A percentile compares a stretch with the other conserved stretches of the same genome.
Conservation (phyloP, 2,888 invertebrate genomes). For the Auanema sp. region DNA sequence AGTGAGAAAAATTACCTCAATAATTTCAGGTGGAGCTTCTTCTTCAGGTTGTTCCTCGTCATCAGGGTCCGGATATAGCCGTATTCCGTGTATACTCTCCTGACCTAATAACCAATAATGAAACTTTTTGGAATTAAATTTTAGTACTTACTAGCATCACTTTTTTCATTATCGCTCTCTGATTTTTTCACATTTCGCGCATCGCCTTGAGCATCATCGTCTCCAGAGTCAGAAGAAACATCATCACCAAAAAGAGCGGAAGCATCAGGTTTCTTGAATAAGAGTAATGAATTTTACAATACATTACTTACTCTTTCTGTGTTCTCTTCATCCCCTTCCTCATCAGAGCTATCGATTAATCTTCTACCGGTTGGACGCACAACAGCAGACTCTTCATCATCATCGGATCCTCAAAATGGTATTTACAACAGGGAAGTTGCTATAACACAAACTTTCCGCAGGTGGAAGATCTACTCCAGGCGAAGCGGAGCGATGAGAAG, state of each 20-base stretch:
- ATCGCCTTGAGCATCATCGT: constrained; percentile 26
- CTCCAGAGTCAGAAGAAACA: constrained; percentile 23
- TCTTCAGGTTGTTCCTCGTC: constrained; percentile 29
- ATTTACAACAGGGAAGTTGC: not conserved
- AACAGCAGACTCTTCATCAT: not conserved
- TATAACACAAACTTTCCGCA: not conserved
- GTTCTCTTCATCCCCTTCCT: constrained; percentile 7
- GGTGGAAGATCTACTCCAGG: not conserved
- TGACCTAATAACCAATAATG: constrained; percentile 10
- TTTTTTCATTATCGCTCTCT: constrained; percentile 7
- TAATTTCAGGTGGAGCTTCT: constrained; percentile 24
- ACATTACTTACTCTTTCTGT: not conserved
- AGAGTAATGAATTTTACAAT: not conserved
- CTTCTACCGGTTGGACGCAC: not conserved
- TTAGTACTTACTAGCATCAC: not conserved
- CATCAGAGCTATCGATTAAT: constrained; percentile 13
- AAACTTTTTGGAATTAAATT: not conserved
- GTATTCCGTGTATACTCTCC: constrained; percentile 29
- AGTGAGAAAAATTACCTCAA: constrained; percentile 7
- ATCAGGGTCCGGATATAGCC: constrained; percentile 30
- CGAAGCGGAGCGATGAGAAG: not conserved
- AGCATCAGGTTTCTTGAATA: not conserved
- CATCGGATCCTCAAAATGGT: not conserved
- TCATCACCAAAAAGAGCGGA: constrained; percentile 33
- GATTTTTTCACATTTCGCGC: not conserved